phyloP scores from a whole-genome alignment of 2,113 vertebrate species.

The Fulmarus glacialis region DNA sequence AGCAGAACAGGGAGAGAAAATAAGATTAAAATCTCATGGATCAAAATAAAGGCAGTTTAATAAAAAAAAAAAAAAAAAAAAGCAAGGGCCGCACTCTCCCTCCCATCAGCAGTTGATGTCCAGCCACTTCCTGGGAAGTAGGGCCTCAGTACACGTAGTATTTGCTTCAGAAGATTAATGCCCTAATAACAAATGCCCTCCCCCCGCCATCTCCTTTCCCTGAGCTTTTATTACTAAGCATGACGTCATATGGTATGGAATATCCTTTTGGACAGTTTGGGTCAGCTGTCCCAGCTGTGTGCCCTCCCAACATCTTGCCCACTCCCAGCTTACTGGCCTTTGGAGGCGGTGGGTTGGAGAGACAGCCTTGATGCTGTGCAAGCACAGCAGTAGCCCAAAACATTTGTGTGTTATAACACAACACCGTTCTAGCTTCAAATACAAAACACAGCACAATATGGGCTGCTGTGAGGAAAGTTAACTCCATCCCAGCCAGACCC shows the following conservation, averaged over 20 bases:
- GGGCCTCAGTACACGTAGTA: neutral
- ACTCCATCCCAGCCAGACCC: neutral
- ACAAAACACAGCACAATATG: neutral
- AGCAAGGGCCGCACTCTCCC: neutral
- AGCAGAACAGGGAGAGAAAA: neutral
- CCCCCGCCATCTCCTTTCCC: neutral
- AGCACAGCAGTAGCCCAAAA: neutral
- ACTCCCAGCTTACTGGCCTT: neutral
- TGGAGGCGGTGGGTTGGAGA: neutral
- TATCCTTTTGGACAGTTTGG: neutral
- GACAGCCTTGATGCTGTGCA: neutral
- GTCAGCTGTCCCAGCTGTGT: neutral
- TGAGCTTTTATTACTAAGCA: neutral
- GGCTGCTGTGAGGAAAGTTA: neutral
- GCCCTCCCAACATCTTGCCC: neutral
- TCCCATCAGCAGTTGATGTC: neutral
- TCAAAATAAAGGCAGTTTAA: neutral
- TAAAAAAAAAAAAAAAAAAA: too few species aligned
- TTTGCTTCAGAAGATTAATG: neutral
- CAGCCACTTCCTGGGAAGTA: neutral
- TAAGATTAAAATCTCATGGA: neutral
- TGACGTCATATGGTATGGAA: neutral
- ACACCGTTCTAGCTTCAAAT: neutral
- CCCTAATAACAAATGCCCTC: neutral
- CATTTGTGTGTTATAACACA: neutral